These are phyloP conservation scores for Meiosimyza platycephala DNA, from an alignment of 2,888 invertebrate species.

Conservation along the genomic window DNA sequence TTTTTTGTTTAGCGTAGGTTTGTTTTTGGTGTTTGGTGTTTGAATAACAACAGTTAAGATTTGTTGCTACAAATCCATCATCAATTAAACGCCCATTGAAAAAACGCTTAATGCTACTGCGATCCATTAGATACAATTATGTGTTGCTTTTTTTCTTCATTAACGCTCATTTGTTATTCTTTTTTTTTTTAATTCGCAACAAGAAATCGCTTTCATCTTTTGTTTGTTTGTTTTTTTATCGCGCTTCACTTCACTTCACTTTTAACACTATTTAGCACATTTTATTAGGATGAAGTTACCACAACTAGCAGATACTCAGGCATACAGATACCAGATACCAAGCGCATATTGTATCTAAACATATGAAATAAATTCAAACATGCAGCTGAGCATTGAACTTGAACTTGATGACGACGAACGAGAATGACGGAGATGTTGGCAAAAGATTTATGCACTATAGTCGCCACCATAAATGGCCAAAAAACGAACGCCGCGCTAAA, in stretches of 20 bases:
- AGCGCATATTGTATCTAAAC: not conserved
- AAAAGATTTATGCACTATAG: too few species aligned
- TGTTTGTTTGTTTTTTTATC: not conserved
- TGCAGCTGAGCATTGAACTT: slow-evolving; percentile 47
- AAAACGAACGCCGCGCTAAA: slow-evolving; percentile 29
- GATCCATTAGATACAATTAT: too few species aligned
- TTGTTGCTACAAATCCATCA: too few species aligned
- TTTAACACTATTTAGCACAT: slow-evolving; percentile 22
- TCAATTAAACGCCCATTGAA: too few species aligned
- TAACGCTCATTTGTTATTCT: not conserved
- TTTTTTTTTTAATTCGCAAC: not conserved
- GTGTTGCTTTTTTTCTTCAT: not conserved
- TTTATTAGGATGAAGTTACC: not conserved
- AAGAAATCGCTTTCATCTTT: not conserved
- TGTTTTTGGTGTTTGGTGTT: too few species aligned
- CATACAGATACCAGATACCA: slow-evolving; percentile 13
- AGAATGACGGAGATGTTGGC: slow-evolving; percentile 6
- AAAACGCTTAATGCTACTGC: too few species aligned
- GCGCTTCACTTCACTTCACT: slow-evolving; percentile 24
- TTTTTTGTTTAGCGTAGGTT: too few species aligned
- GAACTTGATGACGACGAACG: slow-evolving; percentile 45
- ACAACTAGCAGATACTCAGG: not conserved
- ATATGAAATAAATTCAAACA: not conserved
- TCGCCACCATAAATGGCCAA: slow-evolving; percentile 29
- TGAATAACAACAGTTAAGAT: too few species aligned